A percentile compares a stretch with the other conserved stretches of the same genome.
Evolutionary conservation across 1,140 invertebrate genomes (phyloP).

Genomic region (Charaxes varanes): DNA sequence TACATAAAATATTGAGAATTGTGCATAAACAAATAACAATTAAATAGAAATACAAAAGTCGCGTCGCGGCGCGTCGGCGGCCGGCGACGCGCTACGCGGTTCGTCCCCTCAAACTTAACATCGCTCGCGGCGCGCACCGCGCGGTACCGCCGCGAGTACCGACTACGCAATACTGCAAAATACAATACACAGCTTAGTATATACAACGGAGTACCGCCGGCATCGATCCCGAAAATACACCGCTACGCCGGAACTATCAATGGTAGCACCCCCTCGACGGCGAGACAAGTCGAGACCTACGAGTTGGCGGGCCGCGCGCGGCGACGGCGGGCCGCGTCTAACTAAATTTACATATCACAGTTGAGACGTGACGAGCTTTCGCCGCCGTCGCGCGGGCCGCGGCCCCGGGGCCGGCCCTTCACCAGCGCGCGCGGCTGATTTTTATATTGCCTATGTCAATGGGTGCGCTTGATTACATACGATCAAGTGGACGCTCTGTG

Average conservation of each 20-base stretch:
- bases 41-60: conserved; percentile 73
- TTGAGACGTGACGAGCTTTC: conserved; percentile 74
- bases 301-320: no score
- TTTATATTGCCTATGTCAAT: no score
- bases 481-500: no score
- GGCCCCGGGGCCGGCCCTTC: conserved; percentile 74
- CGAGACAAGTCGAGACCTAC: conserved; percentile 76
- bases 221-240: conserved; percentile 72
- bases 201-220: conserved; percentile 72
- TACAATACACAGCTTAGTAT: conserved; percentile 69
- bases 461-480: no score
- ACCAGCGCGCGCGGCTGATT: conserved; percentile 75
- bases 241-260: conserved; percentile 74
- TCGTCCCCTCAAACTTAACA: conserved; percentile 68
- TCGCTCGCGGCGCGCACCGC: conserved; percentile 65
- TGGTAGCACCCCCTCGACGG: conserved; percentile 75
- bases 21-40: conserved; percentile 76
- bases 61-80: no score
- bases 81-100: no score
- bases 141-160: conserved; percentile 69
- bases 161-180: conserved; percentile 73
- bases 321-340: conserved; percentile 70
- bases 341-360: conserved; percentile 73
- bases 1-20: conserved; percentile 76
- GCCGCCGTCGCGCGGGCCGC: conserved; percentile 50